Evolutionary conservation across 35 echinoderm and acorn worm species (phyloP).

Genomic region (Ptychodera flava): DNA sequence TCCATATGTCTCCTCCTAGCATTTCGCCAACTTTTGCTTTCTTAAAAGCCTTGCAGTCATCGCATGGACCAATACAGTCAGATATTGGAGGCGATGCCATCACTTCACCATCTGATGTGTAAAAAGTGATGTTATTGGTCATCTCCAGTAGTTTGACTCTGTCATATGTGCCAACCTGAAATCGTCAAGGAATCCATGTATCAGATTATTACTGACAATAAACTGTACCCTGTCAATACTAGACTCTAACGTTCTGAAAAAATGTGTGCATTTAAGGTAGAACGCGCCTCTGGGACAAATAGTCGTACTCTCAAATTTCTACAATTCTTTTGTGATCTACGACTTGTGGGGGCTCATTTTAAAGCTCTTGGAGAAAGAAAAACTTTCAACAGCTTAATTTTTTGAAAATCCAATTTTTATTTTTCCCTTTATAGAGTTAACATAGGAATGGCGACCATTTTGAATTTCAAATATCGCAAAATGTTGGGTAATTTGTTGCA

Average conservation of each 20-base stretch:
- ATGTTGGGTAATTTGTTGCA: too few relatives aligned
- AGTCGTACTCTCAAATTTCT: too few relatives aligned
- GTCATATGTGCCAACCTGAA: slow-evolving; percentile 32
- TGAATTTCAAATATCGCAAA: too few relatives aligned
- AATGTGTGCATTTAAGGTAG: slow-evolving; percentile 10
- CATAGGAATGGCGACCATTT: too few relatives aligned
- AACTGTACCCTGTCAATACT: not conserved
- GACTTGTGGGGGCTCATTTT: too few relatives aligned
- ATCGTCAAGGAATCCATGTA: not conserved
- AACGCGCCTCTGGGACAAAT: too few relatives aligned
- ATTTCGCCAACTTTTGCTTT: slow-evolving; percentile 39
- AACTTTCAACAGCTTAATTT: too few relatives aligned
- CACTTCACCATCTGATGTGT: slow-evolving; percentile 5
- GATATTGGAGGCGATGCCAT: not conserved
- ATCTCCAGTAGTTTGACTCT: not conserved
- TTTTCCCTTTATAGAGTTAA: too few relatives aligned
- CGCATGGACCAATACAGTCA: slow-evolving; percentile 41
- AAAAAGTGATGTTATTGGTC: not conserved
- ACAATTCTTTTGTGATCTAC: too few relatives aligned
- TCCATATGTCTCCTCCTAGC: slow-evolving; percentile 65
- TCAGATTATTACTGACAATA: not conserved
- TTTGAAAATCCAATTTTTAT: too few relatives aligned
- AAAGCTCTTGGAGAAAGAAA: too few relatives aligned
- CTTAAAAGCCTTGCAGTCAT: slow-evolving; percentile 44
- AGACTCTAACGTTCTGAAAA: not conserved